Evolutionary conservation across 2,113 vertebrate genomes (phyloP).

Genomic region (Podiceps cristatus): DNA sequence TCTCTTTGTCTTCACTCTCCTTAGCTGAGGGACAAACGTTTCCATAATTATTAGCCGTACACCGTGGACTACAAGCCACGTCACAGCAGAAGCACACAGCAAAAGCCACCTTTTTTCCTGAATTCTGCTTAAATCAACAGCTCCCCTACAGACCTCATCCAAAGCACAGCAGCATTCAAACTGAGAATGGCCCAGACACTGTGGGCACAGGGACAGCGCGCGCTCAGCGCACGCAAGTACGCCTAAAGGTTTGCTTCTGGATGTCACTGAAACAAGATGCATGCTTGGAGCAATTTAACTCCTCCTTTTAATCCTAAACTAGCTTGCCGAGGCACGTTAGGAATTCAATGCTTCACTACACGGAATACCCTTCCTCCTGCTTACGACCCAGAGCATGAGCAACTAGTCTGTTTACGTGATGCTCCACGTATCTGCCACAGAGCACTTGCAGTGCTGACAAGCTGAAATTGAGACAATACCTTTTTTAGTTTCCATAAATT

Average conservation of each 20-base stretch:
- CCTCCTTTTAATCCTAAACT: background rate
- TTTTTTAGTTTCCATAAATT: slow-evolving; percentile 98
- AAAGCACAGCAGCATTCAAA: background rate
- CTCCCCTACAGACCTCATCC: background rate
- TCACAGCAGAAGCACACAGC: background rate
- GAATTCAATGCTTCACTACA: background rate
- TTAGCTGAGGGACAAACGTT: slow-evolving; percentile 78
- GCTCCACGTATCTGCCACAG: fast-evolving
- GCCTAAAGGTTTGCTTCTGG: background rate
- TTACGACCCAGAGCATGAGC: background rate
- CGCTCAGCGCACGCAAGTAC: background rate
- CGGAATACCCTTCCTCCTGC: background rate
- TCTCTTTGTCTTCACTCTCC: slow-evolving; percentile 89
- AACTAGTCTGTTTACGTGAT: fast-evolving
- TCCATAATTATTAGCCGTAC: slow-evolving; percentile 46
- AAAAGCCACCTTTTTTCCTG: background rate
- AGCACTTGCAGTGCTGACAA: background rate
- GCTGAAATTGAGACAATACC: slow-evolving; percentile 71
- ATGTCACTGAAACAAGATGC: background rate
- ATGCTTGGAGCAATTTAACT: background rate
- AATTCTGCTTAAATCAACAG: background rate
- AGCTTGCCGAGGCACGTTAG: background rate
- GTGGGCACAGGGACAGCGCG: fast-evolving
- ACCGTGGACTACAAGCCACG: background rate
- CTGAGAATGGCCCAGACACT: background rate